Percentiles rank a stretch among this genome's conserved stretches.
phyloP scores from a whole-genome alignment of 2,888 invertebrate species.

The Ornithoptera priamus region DNA sequence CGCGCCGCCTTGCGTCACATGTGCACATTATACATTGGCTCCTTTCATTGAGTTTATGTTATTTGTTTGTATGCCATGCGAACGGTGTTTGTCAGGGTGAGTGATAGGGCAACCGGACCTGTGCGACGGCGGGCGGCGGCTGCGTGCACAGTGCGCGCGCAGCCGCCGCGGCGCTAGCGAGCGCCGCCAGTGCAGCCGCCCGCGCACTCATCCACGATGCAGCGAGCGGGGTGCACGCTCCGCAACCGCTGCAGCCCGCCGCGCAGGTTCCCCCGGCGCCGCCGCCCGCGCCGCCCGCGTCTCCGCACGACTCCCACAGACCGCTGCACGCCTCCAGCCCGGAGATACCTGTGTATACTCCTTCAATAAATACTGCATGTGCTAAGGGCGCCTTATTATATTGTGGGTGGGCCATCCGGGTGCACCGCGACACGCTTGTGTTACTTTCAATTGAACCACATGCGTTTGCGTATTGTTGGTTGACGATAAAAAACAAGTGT shows the following conservation, averaged over 20 bases:
- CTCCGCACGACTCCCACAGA: conserved; percentile 52
- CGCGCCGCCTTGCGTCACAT: conserved; percentile 50
- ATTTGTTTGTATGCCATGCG: too few species aligned
- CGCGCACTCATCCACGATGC: conserved; percentile 82
- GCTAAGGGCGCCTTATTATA: not conserved
- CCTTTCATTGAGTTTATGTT: too few species aligned
- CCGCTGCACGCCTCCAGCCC: conserved; percentile 55
- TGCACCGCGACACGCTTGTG: not conserved
- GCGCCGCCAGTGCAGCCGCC: conserved; percentile 57
- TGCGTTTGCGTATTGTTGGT: too few species aligned
- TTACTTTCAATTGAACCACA: too few species aligned
- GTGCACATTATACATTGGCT: too few species aligned
- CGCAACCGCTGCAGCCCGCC: conserved; percentile 61
- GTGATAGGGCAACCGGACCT: conserved; percentile 50
- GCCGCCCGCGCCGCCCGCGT: conserved; percentile 46
- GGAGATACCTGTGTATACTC: conserved; percentile 46
- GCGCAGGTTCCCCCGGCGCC: conserved; percentile 45
- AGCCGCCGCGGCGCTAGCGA: conserved; percentile 60
- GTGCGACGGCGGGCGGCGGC: conserved; percentile 89
- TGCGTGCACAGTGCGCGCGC: conserved; percentile 91
- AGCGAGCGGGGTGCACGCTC: conserved; percentile 57
- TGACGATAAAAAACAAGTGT: too few species aligned
- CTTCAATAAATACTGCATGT: not conserved
- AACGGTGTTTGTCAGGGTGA: too few species aligned
- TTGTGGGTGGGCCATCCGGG: too few species aligned